Evolutionary conservation across 2,888 invertebrate genomes (phyloP).

Genomic region (Nemotelus nigrinus): DNA sequence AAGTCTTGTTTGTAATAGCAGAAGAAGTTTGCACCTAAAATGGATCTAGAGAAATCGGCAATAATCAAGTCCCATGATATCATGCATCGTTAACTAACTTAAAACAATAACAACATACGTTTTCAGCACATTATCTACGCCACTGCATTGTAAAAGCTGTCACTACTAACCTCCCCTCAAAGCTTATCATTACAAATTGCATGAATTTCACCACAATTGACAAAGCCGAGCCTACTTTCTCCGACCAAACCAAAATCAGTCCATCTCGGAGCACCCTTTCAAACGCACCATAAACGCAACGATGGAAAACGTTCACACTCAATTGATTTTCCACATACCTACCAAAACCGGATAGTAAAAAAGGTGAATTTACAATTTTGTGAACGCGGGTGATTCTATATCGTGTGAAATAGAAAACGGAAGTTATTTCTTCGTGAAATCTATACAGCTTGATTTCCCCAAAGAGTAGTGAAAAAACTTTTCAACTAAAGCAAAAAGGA

Average conservation of each 20-base stretch:
- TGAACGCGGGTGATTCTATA: not conserved
- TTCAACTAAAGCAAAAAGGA: slow-evolving; percentile 23
- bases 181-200: not conserved
- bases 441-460: not conserved
- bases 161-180: slow-evolving; percentile 6
- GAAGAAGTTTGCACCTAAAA: no score
- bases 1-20: no score
- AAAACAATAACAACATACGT: no score
- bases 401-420: not conserved
- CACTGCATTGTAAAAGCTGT: slow-evolving; percentile 23
- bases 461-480: not conserved
- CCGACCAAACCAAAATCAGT: slow-evolving; percentile 47
- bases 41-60: no score
- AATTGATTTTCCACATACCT: slow-evolving; percentile 15
- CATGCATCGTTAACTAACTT: no score
- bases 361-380: not conserved
- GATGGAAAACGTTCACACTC: slow-evolving; percentile 32
- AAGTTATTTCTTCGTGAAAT: not conserved
- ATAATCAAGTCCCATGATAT: no score
- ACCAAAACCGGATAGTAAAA: slow-evolving; percentile 29
- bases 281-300: slow-evolving; percentile 29
- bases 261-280: slow-evolving; percentile 43
- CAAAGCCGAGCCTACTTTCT: slow-evolving; percentile 40
- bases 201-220: slow-evolving; percentile 20
- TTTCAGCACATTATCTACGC: no score